Evolutionary conservation across 2,797 vertebrate species (phyloP), one percentile per base, ranked within the genome.

Genomic region (Chelon labrosus): DNA sequence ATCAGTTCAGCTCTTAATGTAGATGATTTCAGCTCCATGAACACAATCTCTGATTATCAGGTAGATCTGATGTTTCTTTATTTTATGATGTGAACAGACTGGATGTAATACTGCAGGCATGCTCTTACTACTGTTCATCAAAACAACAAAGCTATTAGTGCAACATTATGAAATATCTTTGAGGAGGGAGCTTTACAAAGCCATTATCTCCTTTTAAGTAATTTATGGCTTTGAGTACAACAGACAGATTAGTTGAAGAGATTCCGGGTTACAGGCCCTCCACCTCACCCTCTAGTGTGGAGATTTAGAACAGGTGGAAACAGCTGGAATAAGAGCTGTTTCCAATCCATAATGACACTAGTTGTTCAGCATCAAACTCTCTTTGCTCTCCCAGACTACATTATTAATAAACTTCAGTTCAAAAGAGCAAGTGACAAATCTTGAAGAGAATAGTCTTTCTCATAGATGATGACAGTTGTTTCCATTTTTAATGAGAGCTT

Each of bases 101-200:
- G 3, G 20, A 50, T 49, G n/a, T 10, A 4, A 27, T 19, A 17
- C 5, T 52, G 53, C 16, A 63, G 65, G 49, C 16, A 53, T 47
- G 17, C 44, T 47, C 44, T 47, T 47, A 47, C n/a, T 19, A 17
- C 10, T 19, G 9, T 42, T 68, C 16, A 49, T 61, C 53, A 61
- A 55, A 66, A 20, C 7, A 47, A 53, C 19, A 27, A 22, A 65
- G 1, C 64, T 22, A 49, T 53, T 42, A 46, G 44, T 8, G 44
- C 44, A n/a, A n/a, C 7, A 46, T 7, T 35, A 35, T 35, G 44
- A 17, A 8, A 17, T 8, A n/a, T 46, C 16, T 46, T 49, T 19
- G n/a, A 49, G 46, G 8, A 49, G 17, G 2, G 46, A 49, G 9
- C 46, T 49, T 49, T n/a, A 10, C 8, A 49, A 49, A 19, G n/a